Evolutionary conservation across 37 sponge, comb jelly and placozoan species (phyloP).

Genomic region (Aplysina aerophoba): DNA sequence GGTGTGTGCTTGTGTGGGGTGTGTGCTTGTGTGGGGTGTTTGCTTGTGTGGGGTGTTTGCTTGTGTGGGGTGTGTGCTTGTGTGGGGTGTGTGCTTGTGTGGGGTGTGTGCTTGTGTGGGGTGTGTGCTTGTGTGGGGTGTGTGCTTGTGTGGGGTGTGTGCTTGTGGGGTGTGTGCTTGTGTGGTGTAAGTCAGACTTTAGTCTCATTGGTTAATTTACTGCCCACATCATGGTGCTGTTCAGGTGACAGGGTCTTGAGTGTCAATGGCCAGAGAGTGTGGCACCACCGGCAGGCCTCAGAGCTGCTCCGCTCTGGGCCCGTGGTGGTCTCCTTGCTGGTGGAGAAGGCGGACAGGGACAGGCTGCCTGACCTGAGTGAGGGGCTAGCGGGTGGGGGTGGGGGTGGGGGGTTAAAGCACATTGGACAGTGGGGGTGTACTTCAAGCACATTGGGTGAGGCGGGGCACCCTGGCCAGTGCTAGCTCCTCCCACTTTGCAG

Average conservation of each 20-base stretch:
- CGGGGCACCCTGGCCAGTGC: too few relatives aligned
- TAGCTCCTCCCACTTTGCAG: too few relatives aligned
- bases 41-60: not conserved
- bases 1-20: too few relatives aligned
- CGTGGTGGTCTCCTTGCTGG: constrained; percentile 8
- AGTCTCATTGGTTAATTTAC: not conserved
- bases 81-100: not conserved
- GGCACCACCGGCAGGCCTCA: constrained; percentile 12
- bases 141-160: too few relatives aligned
- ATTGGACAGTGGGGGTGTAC: too few relatives aligned
- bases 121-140: not conserved
- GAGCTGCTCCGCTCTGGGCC: constrained; percentile 2
- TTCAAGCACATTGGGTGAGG: too few relatives aligned
- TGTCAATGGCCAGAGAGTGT: constrained; percentile 24
- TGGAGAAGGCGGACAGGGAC: not conserved
- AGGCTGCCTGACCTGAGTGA: too few relatives aligned
- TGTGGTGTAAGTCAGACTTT: too few relatives aligned
- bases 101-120: not conserved
- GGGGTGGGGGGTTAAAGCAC: too few relatives aligned
- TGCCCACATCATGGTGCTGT: not conserved
- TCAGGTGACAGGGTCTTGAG: constrained; percentile 21
- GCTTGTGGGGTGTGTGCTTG: too few relatives aligned
- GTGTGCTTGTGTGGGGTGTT: too few relatives aligned
- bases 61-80: not conserved
- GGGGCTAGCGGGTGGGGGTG: too few relatives aligned